Base-by-base conservation (phyloP, 2,888 invertebrate species). In the Mimumesa dahlbomi region DNA sequence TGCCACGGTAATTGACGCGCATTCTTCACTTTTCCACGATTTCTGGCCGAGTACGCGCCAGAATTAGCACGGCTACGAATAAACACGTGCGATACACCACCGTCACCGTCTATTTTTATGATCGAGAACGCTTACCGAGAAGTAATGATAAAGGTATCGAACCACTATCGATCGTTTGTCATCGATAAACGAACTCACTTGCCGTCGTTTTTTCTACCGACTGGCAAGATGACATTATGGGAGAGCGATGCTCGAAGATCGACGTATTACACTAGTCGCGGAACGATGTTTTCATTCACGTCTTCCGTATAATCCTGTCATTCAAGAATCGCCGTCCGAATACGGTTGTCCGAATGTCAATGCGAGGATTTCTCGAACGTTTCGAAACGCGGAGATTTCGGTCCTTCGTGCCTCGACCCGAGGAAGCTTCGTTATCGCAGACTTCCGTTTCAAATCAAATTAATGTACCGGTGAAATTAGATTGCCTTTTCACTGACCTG, bases 401-500 rank as follows among this genome's bases (percentile, higher is more conserved):
- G n/a, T n/a, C n/a, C n/a, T n/a, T n/a, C n/a, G n/a, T n/a, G n/a
- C n/a, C n/a, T n/a, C n/a, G n/a, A n/a, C n/a, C n/a, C n/a, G n/a
- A n/a, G n/a, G n/a, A n/a, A n/a, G n/a, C n/a, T n/a, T n/a, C n/a
- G n/a, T n/a, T n/a, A n/a, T n/a, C n/a, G n/a, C n/a, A n/a, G n/a
- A n/a, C n/a, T n/a, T n/a, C n/a, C n/a, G n/a, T n/a, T n/a, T n/a
- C n/a, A n/a, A n/a, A n/a, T n/a, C n/a, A n/a, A n/a, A n/a, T n/a
- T n/a, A n/a, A n/a, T n/a, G n/a, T n/a, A n/a, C n/a, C n/a, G n/a
- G n/a, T n/a, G n/a, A n/a, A n/a, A n/a, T n/a, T n/a, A n/a, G n/a
- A n/a, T n/a, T n/a, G n/a, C n/a, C n/a, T n/a, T n/a, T n/a, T n/a
- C 42, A 85, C 84, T 85, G 71, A 84, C 84, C 84, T 82, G 54